Percentiles rank a stretch among this genome's conserved stretches.
Conservation (phyloP, 2,797 vertebrate species). For the Ptychadena robeensis region DNA sequence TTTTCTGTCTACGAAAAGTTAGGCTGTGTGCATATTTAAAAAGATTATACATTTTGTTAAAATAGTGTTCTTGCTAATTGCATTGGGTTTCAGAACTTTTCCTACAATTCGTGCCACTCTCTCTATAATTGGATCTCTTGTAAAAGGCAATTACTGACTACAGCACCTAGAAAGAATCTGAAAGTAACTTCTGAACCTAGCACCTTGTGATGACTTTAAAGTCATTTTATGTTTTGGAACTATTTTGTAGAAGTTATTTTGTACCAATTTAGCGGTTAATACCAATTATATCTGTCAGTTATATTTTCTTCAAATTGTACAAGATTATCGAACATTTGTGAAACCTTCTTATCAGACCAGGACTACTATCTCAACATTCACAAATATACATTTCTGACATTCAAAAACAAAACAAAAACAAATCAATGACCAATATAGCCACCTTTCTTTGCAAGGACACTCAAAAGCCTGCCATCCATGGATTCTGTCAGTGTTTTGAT, state of each 20-base stretch:
- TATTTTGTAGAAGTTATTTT: slow-evolving; percentile 31
- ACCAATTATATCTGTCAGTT: slow-evolving; percentile 42
- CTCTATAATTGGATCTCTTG: slow-evolving; percentile 17
- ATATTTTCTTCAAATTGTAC: slow-evolving; percentile 13
- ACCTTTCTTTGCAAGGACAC: too few relatives aligned
- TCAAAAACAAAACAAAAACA: too few relatives aligned
- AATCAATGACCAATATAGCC: too few relatives aligned
- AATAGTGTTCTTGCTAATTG: not conserved
- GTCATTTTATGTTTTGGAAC: slow-evolving; percentile 23
- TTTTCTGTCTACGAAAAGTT: too few relatives aligned
- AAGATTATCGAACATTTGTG: slow-evolving; percentile 4
- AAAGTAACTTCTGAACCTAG: slow-evolving; percentile 24
- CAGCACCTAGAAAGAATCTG: slow-evolving; percentile 7
- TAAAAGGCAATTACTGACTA: slow-evolving; percentile 35
- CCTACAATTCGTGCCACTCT: not conserved
- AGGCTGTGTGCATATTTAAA: too few relatives aligned
- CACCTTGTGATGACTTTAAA: slow-evolving; percentile 30
- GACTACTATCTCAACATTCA: too few relatives aligned
- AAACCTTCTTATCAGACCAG: slow-evolving; percentile 34
- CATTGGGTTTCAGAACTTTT: not conserved
- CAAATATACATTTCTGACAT: too few relatives aligned
- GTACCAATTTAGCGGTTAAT: too few relatives aligned
- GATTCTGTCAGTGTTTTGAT: too few relatives aligned
- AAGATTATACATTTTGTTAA: not conserved
- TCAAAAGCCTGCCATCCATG: too few relatives aligned